Conservation (phyloP, 2,113 vertebrate species). For the Rhinolophus ferrumequinum region DNA sequence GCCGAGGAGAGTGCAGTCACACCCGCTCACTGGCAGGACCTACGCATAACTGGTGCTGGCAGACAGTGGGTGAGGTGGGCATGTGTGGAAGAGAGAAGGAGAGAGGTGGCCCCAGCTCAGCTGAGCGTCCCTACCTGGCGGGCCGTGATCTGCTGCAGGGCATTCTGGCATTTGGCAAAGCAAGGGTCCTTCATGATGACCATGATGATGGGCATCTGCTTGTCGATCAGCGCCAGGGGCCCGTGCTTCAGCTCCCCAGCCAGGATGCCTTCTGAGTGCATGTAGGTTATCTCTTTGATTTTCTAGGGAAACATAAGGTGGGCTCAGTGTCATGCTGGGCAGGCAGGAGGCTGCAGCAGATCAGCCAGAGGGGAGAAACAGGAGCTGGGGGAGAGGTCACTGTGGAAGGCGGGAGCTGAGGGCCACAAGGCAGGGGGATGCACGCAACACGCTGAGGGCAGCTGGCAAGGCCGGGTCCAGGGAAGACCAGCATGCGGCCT, state of each 20-base stretch:
- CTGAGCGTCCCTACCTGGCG: slow-evolving; percentile 88
- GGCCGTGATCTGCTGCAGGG: slow-evolving; percentile 95
- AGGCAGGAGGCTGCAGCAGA: background rate
- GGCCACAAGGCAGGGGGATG: background rate
- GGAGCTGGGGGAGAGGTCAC: background rate
- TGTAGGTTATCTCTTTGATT: slow-evolving; percentile 99
- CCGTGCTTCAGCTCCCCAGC: slow-evolving; percentile 98
- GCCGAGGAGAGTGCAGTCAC: background rate
- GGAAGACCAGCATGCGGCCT: background rate
- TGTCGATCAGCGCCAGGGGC: slow-evolving; percentile 94
- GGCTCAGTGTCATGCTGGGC: background rate
- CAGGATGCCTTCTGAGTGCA: slow-evolving; percentile 98
- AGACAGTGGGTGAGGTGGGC: background rate
- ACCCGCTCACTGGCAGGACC: background rate
- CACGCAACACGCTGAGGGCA: background rate
- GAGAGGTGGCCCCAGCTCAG: too few relatives aligned
- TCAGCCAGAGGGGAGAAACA: background rate
- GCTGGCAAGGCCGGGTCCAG: background rate
- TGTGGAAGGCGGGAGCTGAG: background rate
- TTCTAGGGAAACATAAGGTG: slow-evolving; percentile 86
- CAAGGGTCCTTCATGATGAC: slow-evolving; percentile 96
- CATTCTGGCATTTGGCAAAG: slow-evolving; percentile 97
- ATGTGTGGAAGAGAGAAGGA: background rate
- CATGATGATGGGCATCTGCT: slow-evolving; percentile 98
- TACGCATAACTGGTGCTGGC: rapidly evolving